Evolutionary conservation across 1,140 invertebrate species (phyloP), one percentile per base, ranked within the genome.

Genomic region (Pseudobourletiella spinata): DNA sequence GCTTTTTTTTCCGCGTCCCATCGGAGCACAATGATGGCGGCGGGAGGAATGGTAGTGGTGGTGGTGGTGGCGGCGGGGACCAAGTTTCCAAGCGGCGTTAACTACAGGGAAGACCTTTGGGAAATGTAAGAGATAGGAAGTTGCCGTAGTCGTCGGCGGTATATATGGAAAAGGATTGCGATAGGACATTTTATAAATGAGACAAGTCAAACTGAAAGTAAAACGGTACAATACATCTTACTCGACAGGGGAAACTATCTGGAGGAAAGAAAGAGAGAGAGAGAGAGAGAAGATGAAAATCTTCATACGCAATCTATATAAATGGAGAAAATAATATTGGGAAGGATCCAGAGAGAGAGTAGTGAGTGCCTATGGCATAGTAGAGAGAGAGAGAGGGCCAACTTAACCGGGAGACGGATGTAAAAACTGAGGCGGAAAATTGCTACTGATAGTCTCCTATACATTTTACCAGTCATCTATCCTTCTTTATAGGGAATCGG

Each of bases 371-470:
- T 8, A 22, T 22, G 14, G 22, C 14, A 48, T 14, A 18, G 18
- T 16, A 14, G 14, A 14, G 22, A 8, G 18, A 14, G 44, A 48
- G 6, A 22, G 44, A 22, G 15, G 11, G 22, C 8, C n/a, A n/a
- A n/a, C n/a, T n/a, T n/a, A n/a, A n/a, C 46, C 46, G 16, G 16
- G 11, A 18, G 24, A 25, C n/a, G 14, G 32, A 55, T 35, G n/a
- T 52, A 35, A 55, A 55, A 55, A 55, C 11, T 55, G 11, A 35
- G 22, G 52, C 52, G 52, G 28, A 55, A 55, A 55, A 55, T 55
- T 55, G 52, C 28, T 26, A 55, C 22, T 55, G 52, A 55, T 35
- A 55, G 32, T 39, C 32, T n/a, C n/a, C 32, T n/a, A 39, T 39
- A n/a, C 32, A 39, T n/a, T n/a, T n/a, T n/a, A n/a, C n/a, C n/a